Base-by-base conservation (phyloP, 2,797 vertebrate genomes). In the Potorous gilbertii region DNA sequence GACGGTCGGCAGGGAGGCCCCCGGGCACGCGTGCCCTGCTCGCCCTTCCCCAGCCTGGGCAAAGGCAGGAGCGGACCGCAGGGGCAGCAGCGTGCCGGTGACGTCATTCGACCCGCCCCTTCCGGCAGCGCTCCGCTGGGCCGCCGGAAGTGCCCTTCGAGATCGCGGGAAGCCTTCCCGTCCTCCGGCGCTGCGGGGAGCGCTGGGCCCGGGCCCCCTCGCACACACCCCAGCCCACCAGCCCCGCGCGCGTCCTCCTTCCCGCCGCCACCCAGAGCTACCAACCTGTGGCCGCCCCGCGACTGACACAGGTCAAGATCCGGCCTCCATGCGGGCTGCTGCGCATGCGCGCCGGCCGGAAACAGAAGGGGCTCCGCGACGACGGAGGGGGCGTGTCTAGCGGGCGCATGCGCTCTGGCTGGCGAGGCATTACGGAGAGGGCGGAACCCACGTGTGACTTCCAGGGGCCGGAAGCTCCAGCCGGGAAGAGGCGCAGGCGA, bases 341-440 rank as follows among this genome's bases (percentile, higher is more conserved):
- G 74, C 74, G 74, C 27, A 59, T 52, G 1, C 91, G 55, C 74
- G 34, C 56, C 55, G 28, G 14, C 29, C 13, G n/a, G 11, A 16
- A 4, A 40, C n/a, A 55, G 1, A 1, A 18, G n/a, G 4, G 1
- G 27, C 55, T 50, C 13, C 11, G 0, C 21, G n/a, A 81, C 0
- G 0, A n/a, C 14, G 66, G 34, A 40, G 55, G 16, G 90, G 34
- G 91, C n/a, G 29, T 40, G 40, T 10, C 40, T 16, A 8, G 9
- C 24, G n/a, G 8, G 55, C 31, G 34, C 91, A 4, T 28, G n/a
- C 46, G n/a, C 27, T 0, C 55, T 0, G 3, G 0, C 40, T 9
- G 11, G 2, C 5, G 2, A 0, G 27, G 27, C 8, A 9, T 0
- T 29, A 18, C 18, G n/a, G 2, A 16, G 54, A 6, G 31, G 6